These are phyloP conservation scores for Hermatobates lingyangjiaoensis DNA, from an alignment of 1,140 invertebrate genomes.

Conservation along the genomic window DNA sequence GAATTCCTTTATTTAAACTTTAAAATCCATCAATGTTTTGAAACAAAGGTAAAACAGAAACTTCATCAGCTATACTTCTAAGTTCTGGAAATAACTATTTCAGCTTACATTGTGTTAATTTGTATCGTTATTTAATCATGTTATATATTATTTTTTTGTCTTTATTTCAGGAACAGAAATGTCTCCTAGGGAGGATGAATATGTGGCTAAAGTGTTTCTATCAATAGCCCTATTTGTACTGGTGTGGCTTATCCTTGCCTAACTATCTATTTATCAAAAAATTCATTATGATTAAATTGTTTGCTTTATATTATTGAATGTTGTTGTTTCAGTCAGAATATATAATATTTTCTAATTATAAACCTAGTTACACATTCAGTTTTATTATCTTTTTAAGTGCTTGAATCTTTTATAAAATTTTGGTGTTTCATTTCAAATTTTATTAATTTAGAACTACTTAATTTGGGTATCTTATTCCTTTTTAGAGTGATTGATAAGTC, in stretches of 20 bases:
- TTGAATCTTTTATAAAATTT: neutral
- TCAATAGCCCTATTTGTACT: conserved; percentile 83
- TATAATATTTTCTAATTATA: neutral
- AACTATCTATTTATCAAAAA: conserved; percentile 18
- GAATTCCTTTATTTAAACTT: neutral
- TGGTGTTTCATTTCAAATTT: neutral
- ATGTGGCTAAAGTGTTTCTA: conserved; percentile 80
- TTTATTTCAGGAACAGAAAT: conserved; percentile 48
- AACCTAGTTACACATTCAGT: neutral
- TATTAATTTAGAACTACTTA: too few relatives aligned
- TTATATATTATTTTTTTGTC: conserved; percentile 7
- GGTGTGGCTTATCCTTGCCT: conserved; percentile 79
- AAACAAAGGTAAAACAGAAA: neutral
- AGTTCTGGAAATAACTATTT: neutral
- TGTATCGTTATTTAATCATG: neutral
- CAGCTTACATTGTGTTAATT: neutral
- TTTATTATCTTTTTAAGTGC: neutral
- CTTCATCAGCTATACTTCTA: neutral
- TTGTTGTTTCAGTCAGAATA: neutral
- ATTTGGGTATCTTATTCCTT: too few relatives aligned
- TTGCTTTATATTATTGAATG: too few relatives aligned
- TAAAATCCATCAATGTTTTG: neutral
- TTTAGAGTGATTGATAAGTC: too few relatives aligned
- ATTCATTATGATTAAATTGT: neutral
- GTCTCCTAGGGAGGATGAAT: conserved; percentile 78